These are phyloP conservation scores for Chlamydotis undulata DNA, from an alignment of 2,113 vertebrate genomes.

Conservation along the genomic window DNA sequence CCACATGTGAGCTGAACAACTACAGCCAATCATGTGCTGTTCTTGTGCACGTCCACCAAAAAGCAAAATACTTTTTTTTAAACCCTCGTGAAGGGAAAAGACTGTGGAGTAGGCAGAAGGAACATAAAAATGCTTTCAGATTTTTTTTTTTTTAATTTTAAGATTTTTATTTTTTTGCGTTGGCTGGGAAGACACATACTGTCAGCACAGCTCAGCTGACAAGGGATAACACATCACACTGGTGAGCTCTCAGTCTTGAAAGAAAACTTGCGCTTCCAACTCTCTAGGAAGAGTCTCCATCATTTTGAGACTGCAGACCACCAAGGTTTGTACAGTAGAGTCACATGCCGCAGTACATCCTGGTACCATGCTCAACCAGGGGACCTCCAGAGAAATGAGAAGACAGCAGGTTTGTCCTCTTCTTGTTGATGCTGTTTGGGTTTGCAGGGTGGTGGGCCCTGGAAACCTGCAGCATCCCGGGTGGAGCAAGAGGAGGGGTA, in stretches of 20 bases:
- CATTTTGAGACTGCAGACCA: background rate
- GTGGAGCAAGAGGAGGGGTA: background rate
- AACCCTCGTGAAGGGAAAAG: background rate
- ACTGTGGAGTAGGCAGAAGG: background rate
- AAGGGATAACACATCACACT: background rate
- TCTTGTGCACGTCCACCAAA: background rate
- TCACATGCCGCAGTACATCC: rapidly evolving
- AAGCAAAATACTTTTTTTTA: background rate
- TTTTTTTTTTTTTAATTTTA: too few relatives aligned
- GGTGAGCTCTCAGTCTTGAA: background rate
- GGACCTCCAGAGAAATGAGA: background rate
- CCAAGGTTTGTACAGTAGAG: background rate
- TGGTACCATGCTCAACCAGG: rapidly evolving
- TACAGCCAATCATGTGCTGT: background rate
- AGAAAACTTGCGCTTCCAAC: background rate
- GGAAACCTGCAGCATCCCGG: background rate
- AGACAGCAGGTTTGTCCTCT: background rate
- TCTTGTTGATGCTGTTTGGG: rapidly evolving
- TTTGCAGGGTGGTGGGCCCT: background rate
- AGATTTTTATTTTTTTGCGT: background rate
- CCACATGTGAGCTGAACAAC: background rate
- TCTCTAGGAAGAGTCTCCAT: rapidly evolving
- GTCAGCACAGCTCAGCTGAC: background rate
- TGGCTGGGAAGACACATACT: background rate
- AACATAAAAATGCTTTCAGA: background rate